Evolutionary conservation across 2,797 vertebrate genomes (phyloP).

Genomic region (Danio choprae): DNA sequence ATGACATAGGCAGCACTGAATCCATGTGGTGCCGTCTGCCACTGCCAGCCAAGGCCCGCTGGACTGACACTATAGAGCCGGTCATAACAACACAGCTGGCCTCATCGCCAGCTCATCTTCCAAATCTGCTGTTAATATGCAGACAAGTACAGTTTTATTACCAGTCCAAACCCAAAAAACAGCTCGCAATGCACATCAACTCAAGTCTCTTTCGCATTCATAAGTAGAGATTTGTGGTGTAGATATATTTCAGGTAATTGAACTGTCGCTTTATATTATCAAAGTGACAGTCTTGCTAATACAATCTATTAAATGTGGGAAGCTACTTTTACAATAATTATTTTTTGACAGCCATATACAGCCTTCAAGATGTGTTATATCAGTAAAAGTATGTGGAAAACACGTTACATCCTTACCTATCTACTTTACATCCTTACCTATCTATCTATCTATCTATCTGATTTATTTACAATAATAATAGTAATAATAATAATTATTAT

Average conservation of each 20-base stretch:
- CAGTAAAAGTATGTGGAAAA: background rate
- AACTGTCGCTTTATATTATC: background rate
- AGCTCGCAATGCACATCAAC: background rate
- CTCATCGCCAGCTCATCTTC: background rate
- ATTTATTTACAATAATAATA: no score
- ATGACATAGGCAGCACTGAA: conserved; percentile 23
- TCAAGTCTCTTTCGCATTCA: conserved; percentile 10
- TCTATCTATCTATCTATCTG: no score
- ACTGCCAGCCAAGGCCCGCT: conserved; percentile 12
- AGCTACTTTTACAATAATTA: background rate
- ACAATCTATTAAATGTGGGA: background rate
- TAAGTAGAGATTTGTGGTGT: background rate
- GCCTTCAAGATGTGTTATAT: background rate
- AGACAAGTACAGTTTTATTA: background rate
- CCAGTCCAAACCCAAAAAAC: background rate
- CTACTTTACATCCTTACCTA: background rate
- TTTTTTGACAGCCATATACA: background rate
- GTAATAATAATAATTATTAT: no score
- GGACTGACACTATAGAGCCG: background rate
- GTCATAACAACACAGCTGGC: conserved; percentile 38
- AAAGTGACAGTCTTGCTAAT: background rate
- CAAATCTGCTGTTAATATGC: conserved; percentile 14
- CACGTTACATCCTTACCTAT: background rate
- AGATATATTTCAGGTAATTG: conserved; percentile 12
- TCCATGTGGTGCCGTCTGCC: conserved; percentile 5